Percentiles rank a stretch among this genome's conserved stretches.
These are phyloP conservation scores for Heliocidaris erythrogramma DNA, from an alignment of 35 echinoderm and acorn worm species.

Conservation along the genomic window DNA sequence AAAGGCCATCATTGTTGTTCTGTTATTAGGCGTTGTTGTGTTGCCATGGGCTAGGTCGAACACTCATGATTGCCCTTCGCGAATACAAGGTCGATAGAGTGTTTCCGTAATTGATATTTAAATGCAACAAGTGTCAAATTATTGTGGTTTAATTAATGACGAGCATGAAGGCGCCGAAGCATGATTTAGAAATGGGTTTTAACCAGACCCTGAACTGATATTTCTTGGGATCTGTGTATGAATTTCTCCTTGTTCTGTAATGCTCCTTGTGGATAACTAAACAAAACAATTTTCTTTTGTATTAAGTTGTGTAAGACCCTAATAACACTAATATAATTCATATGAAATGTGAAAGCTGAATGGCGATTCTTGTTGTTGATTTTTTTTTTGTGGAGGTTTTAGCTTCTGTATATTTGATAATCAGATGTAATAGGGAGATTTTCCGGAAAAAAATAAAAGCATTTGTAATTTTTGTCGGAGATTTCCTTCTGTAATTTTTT, in stretches of 20 bases:
- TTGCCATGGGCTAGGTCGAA: not conserved
- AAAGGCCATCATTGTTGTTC: not conserved
- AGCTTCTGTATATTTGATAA: not conserved
- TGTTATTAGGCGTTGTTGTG: not conserved
- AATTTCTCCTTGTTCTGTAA: not conserved
- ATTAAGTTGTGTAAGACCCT: too few species aligned
- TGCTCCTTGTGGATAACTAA: not conserved
- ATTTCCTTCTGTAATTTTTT: not conserved
- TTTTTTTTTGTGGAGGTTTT: not conserved
- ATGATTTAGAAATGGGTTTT: not conserved
- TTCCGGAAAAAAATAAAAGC: not conserved
- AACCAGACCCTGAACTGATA: not conserved
- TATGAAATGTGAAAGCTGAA: not conserved
- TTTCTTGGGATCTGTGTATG: not conserved
- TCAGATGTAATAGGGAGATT: not conserved
- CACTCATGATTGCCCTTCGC: not conserved
- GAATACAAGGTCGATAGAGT: not conserved
- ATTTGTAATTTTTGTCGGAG: not conserved
- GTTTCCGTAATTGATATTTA: slow-evolving; percentile 3
- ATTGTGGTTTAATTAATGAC: not conserved
- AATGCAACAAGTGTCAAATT: slow-evolving; percentile 18
- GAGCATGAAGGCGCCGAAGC: not conserved
- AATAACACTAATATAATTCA: not conserved
- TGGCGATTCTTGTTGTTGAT: not conserved
- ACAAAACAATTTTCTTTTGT: not conserved